Conservation (phyloP, 2,113 vertebrate genomes). For the Circaetus gallicus region DNA sequence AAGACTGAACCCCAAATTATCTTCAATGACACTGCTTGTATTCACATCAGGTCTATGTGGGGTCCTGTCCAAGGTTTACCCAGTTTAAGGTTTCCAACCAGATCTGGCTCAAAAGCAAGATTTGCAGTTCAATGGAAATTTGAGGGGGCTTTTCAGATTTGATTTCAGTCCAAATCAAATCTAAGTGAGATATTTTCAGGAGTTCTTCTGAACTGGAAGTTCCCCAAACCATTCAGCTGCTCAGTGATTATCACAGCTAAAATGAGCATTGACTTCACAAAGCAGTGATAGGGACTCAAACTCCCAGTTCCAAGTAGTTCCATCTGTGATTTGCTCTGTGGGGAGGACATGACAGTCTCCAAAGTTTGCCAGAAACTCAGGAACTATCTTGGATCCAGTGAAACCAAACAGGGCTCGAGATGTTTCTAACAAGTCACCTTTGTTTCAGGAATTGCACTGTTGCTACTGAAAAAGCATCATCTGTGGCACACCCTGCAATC, state of each 20-base stretch:
- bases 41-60: neutral
- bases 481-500: neutral
- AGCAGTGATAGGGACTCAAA: constrained; percentile 48
- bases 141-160: constrained; percentile 52
- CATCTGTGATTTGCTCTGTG: constrained; percentile 55
- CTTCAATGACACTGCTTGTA: neutral
- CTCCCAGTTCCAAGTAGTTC: constrained; percentile 56
- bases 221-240: constrained; percentile 66
- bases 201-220: constrained; percentile 65
- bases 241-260: constrained; percentile 65
- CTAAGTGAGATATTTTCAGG: constrained; percentile 65
- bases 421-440: neutral
- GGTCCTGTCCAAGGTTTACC: neutral
- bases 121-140: constrained; percentile 22
- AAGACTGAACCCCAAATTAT: neutral
- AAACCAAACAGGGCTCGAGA: neutral
- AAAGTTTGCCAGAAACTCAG: constrained; percentile 50
- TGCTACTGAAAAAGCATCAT: neutral
- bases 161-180: constrained; percentile 50
- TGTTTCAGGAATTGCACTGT: neutral
- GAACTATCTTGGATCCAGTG: neutral
- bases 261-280: constrained; percentile 63
- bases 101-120: constrained; percentile 26
- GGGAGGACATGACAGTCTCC: constrained; percentile 9
- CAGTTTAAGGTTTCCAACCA: neutral